phyloP scores from a whole-genome alignment of 1,140 invertebrate species.

The Telenomus remus region DNA sequence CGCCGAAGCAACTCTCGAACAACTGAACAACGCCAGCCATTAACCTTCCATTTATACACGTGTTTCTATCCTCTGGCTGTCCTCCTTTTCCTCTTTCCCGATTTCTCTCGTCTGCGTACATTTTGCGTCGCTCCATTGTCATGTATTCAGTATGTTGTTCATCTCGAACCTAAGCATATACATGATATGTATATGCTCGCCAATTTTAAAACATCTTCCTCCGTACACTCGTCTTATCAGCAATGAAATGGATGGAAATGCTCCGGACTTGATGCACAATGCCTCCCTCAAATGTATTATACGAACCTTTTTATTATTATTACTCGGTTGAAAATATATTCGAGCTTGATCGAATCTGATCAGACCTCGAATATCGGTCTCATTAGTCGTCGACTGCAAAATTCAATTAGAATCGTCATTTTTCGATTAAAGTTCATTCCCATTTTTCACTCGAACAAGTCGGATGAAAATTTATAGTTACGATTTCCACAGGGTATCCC shows the following conservation, averaged over 20 bases:
- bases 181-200: slow-evolving; percentile 8
- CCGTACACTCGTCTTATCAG: slow-evolving; percentile 33
- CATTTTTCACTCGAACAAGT: background rate
- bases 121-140: slow-evolving; percentile 36
- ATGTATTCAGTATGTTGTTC: slow-evolving; percentile 46
- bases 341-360: slow-evolving; percentile 6
- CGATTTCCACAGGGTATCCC: too few species aligned
- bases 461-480: too few species aligned
- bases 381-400: slow-evolving; percentile 4
- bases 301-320: slow-evolving; percentile 32
- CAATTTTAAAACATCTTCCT: slow-evolving; percentile 42
- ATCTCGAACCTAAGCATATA: slow-evolving; percentile 34
- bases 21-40: slow-evolving; percentile 63
- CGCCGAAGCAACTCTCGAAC: slow-evolving; percentile 68
- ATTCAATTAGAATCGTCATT: background rate
- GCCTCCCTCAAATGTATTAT: slow-evolving; percentile 19
- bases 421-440: background rate
- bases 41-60: slow-evolving; percentile 53
- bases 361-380: slow-evolving; percentile 4
- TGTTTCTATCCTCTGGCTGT: background rate
- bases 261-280: slow-evolving; percentile 16
- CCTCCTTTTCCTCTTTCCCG: slow-evolving; percentile 21
- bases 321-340: slow-evolving; percentile 17
- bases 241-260: slow-evolving; percentile 42
- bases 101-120: slow-evolving; percentile 33